Evolutionary conservation across 2,797 vertebrate species (phyloP), one percentile per base, ranked within the genome.

Genomic region (Sphaeramia orbicularis): DNA sequence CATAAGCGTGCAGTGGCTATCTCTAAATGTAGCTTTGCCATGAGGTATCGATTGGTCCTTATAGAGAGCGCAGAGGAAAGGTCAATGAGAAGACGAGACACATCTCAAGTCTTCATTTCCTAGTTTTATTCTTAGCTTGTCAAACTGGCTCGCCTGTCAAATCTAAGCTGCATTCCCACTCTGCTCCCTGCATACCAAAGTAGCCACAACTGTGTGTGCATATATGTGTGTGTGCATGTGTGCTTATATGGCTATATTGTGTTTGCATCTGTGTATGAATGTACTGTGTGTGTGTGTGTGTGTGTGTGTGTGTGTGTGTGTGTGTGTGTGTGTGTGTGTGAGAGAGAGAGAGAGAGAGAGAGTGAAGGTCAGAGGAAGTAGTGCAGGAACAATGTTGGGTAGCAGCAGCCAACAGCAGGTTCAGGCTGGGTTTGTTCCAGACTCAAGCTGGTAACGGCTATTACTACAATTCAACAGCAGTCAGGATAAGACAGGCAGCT

Each of bases 51-150:
- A 93, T 93, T 78, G 68, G 72, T 40, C 37, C 76, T 70, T 64
- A 73, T 71, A 53, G 65, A 78, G 71, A 80, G 69, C 59, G 76
- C 61, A n/a, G 49, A 55, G 51, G 62, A 89, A 88, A 90, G 91
- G 92, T 91, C 91, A 89, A 83, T 78, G 77, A 83, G 65, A 86
- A 89, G 84, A 87, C 47, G 61, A 87, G 84, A 73, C 76, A 57
- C 75, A 57, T 77, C 76, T 88, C 90, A 90, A 85, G 84, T 83
- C 87, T 86, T 90, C 78, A 85, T 90, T 91, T 91, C 86, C 76
- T 76, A 67, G 82, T 90, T 90, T 91, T 89, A 90, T 91, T 93
- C 89, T 83, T 50, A 79, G 79, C 88, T 74, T 89, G 90, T 92
- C 90, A 91, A 89, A 70, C 79, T 67, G 79, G 81, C 80, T 80